Evolutionary conservation across 2,113 vertebrate genomes (phyloP).

Genomic region (Pionites leucogaster): DNA sequence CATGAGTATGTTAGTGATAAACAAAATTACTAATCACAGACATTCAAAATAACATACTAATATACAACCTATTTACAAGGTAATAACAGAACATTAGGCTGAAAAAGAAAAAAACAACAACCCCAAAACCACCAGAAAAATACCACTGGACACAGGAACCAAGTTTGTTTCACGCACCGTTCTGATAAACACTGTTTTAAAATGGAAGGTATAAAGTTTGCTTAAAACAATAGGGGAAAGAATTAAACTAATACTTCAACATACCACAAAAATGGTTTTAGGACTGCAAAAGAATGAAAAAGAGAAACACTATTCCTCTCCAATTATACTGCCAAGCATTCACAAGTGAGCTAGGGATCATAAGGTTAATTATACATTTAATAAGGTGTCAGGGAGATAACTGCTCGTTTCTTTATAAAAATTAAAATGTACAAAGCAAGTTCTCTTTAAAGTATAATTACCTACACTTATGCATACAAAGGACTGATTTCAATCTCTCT

Average conservation of each 20-base stretch:
- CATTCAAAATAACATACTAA: conserved; percentile 25
- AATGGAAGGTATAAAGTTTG: conserved; percentile 69
- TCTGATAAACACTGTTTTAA: conserved; percentile 44
- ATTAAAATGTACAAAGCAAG: conserved; percentile 92
- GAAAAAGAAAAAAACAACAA: not conserved
- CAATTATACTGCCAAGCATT: conserved; percentile 88
- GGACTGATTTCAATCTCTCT: conserved; percentile 87
- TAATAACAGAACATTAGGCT: conserved; percentile 4
- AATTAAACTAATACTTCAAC: conserved; percentile 75
- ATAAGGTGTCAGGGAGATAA: conserved; percentile 92
- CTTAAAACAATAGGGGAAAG: conserved; percentile 72
- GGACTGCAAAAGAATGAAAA: conserved; percentile 77
- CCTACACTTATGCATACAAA: conserved; percentile 89
- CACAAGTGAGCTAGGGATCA: conserved; percentile 85
- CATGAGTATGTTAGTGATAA: conserved; percentile 28
- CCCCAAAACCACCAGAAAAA: not conserved
- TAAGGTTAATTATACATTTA: conserved; percentile 96
- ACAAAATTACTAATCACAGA: conserved; percentile 32
- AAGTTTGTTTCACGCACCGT: not conserved
- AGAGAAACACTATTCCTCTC: conserved; percentile 78
- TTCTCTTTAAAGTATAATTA: conserved; percentile 94
- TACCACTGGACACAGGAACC: not conserved
- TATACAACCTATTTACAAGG: conserved; percentile 18
- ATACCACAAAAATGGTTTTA: conserved; percentile 76
- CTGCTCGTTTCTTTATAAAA: conserved; percentile 92